Evolutionary conservation across 2,113 vertebrate genomes (phyloP).

Genomic region (Saccopteryx leptura): DNA sequence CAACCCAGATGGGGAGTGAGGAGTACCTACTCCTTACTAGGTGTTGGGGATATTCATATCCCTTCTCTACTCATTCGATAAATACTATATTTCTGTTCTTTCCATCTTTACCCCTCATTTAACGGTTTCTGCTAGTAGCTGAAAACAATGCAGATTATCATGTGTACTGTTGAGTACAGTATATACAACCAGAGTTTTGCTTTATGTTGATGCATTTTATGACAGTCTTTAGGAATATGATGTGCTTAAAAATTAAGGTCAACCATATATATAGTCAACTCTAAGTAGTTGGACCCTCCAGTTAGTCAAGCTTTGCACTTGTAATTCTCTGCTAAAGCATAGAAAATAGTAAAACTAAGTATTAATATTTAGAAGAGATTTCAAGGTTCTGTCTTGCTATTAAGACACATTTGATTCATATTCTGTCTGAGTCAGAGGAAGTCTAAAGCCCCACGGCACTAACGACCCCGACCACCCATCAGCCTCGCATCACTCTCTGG

Average conservation of each 20-base stretch:
- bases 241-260: neutral
- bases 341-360: neutral
- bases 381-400: neutral
- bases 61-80: neutral
- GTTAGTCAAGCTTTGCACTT: neutral
- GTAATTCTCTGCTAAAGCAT: neutral
- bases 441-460: neutral
- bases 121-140: neutral
- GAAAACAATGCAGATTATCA: neutral
- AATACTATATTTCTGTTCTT: neutral
- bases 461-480: neutral
- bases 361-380: conserved; percentile 39
- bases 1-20: neutral
- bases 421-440: neutral
- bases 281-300: neutral
- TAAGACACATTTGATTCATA: neutral
- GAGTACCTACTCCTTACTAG: too few species aligned
- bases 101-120: neutral
- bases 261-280: neutral
- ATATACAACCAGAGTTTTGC: neutral
- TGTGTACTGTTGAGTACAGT: neutral
- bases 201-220: conserved; percentile 7
- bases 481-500: neutral
- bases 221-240: neutral
- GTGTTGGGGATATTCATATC: neutral